A percentile compares a stretch with the other conserved stretches of the same genome.
These are phyloP conservation scores for Suncus etruscus DNA, from an alignment of 2,113 vertebrate genomes.

Conservation along the genomic window DNA sequence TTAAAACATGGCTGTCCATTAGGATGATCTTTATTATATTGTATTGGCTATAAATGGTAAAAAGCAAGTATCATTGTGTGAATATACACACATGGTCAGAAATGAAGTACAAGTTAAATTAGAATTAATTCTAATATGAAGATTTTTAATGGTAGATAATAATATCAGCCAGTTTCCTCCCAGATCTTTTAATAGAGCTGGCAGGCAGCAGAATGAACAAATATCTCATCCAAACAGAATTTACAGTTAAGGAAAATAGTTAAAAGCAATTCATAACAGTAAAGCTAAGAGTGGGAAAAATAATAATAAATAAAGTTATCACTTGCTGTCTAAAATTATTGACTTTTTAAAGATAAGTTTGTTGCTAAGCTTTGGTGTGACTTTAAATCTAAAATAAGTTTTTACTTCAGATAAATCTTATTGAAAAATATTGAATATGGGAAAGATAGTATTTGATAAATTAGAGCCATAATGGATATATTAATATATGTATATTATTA, in stretches of 20 bases:
- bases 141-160: conserved; percentile 21
- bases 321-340: not conserved
- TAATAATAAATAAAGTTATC: not conserved
- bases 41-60: not conserved
- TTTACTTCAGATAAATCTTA: not conserved
- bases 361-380: conserved; percentile 36
- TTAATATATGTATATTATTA: too few species aligned
- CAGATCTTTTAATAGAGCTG: conserved; percentile 29
- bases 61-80: not conserved
- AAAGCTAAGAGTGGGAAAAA: conserved; percentile 10
- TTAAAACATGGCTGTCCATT: not conserved
- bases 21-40: conserved; percentile 3
- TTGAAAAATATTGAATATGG: conserved; percentile 40
- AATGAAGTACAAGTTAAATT: not conserved
- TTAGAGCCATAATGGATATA: not conserved
- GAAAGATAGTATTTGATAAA: conserved; percentile 43
- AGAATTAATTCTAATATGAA: not conserved
- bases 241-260: not conserved
- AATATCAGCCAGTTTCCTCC: conserved; percentile 16
- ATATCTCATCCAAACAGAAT: conserved; percentile 15
- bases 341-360: conserved; percentile 34
- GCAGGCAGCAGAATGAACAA: conserved; percentile 7
- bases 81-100: not conserved
- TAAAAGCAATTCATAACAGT: conserved; percentile 33
- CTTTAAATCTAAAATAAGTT: conserved; percentile 15